Base-by-base conservation (phyloP, 2,888 invertebrate genomes). In the Brenthis daphne region DNA sequence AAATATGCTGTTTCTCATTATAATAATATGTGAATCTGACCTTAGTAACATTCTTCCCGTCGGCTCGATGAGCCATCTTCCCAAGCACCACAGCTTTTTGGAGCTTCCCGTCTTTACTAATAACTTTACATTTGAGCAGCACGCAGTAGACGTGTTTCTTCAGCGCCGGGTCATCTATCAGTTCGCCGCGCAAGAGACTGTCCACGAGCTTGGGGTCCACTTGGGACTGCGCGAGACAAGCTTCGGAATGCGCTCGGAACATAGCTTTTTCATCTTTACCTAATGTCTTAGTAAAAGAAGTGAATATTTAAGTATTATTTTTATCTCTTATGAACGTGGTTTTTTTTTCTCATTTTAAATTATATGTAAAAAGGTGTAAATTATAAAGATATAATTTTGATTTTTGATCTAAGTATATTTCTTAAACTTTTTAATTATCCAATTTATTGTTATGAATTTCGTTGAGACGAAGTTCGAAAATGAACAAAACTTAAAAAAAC, bases 81-180 rank as follows among this genome's bases (percentile, higher is more conserved):
- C 81, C 85, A 4, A 86, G 77, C 64, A 87, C 80, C 0, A 87
- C 85, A 0, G 85, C 77, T 81, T 91, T 91, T 72, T 82, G 87
- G 77, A 91, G 81, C 79, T 90, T 91, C 67, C 92, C 92, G 76
- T 91, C 91, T 80, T 92, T 92, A 73, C 82, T 78, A 65, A 92
- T 81, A 51, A 92, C 76, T 83, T 92, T 92, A 83, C 92, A 92
- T 71, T 81, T 82, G 65, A 85, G 79, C 75, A 92, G 84, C 65
- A 92, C 86, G 82, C 92, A 92, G 83, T 89, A 89, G 16, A 91
- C 88, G 77, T 90, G 91, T 47, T 71, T 73, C 72, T 82, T 79
- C 60, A 90, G 81, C 57, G 83, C 79, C 0, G 85, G 80, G 47
- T 68, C 74, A 63, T 77, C 78, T 6, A 57, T 57, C 67, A 61